These are phyloP conservation scores for Sitta carolinensis DNA, from an alignment of 2,797 vertebrate species.

Conservation along the genomic window DNA sequence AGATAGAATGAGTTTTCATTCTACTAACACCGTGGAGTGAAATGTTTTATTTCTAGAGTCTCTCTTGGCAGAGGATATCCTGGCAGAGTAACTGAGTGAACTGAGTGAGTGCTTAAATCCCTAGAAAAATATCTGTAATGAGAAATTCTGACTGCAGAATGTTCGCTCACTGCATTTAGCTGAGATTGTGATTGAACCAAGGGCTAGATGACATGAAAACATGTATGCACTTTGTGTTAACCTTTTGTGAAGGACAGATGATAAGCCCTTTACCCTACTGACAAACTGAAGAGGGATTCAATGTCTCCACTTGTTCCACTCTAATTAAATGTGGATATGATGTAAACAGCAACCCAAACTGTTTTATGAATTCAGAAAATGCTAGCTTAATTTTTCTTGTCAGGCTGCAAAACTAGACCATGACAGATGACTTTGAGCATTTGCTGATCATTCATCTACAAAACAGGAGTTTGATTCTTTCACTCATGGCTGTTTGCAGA, in stretches of 20 bases:
- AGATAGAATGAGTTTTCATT: neutral
- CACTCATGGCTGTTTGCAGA: slow-evolving; percentile 74
- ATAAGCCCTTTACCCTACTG: slow-evolving; percentile 39
- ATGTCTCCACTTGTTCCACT: slow-evolving; percentile 31
- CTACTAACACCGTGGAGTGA: neutral
- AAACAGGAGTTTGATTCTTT: slow-evolving; percentile 76
- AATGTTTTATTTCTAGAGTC: neutral
- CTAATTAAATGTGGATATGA: slow-evolving; percentile 68
- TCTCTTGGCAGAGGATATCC: neutral
- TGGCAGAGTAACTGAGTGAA: neutral
- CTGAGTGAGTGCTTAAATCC: neutral
- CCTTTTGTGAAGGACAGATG: slow-evolving; percentile 48
- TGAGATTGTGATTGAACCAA: neutral
- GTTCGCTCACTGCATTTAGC: neutral
- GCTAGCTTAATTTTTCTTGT: slow-evolving; percentile 73
- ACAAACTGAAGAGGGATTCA: slow-evolving; percentile 22
- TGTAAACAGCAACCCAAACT: slow-evolving; percentile 52
- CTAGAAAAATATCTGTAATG: neutral
- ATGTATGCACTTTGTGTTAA: neutral
- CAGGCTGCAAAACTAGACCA: slow-evolving; percentile 74
- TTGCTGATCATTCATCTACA: slow-evolving; percentile 79
- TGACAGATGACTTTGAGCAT: slow-evolving; percentile 75
- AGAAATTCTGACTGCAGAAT: neutral
- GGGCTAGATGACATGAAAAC: neutral
- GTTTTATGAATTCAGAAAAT: slow-evolving; percentile 73